Evolutionary conservation across 2,888 invertebrate genomes (phyloP), one percentile per base, ranked within the genome.

Genomic region (Volucella inflata): DNA sequence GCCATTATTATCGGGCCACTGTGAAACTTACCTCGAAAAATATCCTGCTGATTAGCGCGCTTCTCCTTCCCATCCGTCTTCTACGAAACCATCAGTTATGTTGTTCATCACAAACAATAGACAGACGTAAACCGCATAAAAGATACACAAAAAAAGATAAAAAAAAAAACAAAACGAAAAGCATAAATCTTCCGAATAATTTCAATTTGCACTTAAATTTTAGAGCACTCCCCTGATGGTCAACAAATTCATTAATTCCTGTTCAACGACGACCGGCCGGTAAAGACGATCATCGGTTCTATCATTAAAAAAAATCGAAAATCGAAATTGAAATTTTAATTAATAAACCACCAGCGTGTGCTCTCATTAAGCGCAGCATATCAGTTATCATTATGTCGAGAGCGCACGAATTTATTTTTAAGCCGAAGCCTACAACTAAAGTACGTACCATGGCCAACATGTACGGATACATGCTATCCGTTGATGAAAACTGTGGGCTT

Each of bases 291-390:
- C 53, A 17, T 30, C 30, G 30, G 30, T 30, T 30, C 0, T 30
- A 30, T 30, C 0, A 30, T 21, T 21, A 75, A 65, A 59, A 21
- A 21, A 21, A 30, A 30, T 30, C 30, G 30, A 30, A 48, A 75
- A 84, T 64, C 75, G 62, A 74, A 83, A 78, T 53, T 68, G 42
- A 50, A 83, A 78, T 80, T 84, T 79, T 75, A 79, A 80, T 75
- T 75, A 71, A 84, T 79, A 75, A 70, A 79, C 70, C 74, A 38
- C 62, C 62, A 70, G 59, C 74, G 68, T 48, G 59, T 75, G 64
- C 48, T 42, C 57, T 74, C 68, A 74, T 78, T 68, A 72, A 65
- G 65, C 42, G 64, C 46, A 10, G 64, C 46, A 10, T 60, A 78
- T 78, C 62, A 57, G 67, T 64, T 62, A 72, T 62, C n/a, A n/a